Evolutionary conservation across 64 coral and sea anemone species (phyloP).

Genomic region (Hydrozoanthus tunicans): DNA sequence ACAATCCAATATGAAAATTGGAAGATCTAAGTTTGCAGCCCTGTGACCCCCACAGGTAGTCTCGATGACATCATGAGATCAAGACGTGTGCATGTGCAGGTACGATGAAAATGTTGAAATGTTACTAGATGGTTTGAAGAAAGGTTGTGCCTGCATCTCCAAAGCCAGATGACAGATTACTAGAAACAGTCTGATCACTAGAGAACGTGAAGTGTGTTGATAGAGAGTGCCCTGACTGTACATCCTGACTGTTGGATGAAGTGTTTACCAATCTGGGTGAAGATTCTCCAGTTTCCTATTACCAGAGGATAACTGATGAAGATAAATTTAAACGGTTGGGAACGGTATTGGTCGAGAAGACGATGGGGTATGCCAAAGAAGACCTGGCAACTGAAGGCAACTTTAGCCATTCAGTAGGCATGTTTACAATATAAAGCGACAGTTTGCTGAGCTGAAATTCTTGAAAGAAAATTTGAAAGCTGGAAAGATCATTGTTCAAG

Average conservation of each 20-base stretch:
- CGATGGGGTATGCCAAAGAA: constrained; percentile 40
- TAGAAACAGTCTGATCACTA: constrained; percentile 52
- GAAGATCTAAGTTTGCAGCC: constrained; percentile 59
- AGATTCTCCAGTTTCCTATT: constrained; percentile 48
- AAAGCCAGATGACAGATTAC: constrained; percentile 47
- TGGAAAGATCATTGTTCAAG: constrained; percentile 46
- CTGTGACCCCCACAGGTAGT: constrained; percentile 44
- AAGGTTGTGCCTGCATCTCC: constrained; percentile 21
- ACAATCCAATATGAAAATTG: constrained; percentile 22
- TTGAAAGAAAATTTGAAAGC: constrained; percentile 50
- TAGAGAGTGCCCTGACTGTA: constrained; percentile 60
- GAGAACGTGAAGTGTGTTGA: constrained; percentile 57
- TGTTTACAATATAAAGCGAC: constrained; percentile 62
- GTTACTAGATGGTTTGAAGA: constrained; percentile 34
- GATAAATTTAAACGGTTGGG: constrained; percentile 18
- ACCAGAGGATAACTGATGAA: constrained; percentile 59
- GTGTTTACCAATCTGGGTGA: constrained; percentile 39
- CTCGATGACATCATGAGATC: constrained; percentile 39
- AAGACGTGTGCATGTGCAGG: constrained; percentile 67
- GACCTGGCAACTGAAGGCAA: constrained; percentile 24
- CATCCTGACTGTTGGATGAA: constrained; percentile 34
- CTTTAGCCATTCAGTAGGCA: constrained; percentile 64
- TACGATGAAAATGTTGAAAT: constrained; percentile 56
- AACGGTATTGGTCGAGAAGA: constrained; percentile 39
- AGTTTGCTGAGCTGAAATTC: constrained; percentile 48